A percentile compares a stretch with the other conserved stretches of the same genome.
phyloP scores from a whole-genome alignment of 2,888 invertebrate genomes.

The Strigamia crassipes region DNA sequence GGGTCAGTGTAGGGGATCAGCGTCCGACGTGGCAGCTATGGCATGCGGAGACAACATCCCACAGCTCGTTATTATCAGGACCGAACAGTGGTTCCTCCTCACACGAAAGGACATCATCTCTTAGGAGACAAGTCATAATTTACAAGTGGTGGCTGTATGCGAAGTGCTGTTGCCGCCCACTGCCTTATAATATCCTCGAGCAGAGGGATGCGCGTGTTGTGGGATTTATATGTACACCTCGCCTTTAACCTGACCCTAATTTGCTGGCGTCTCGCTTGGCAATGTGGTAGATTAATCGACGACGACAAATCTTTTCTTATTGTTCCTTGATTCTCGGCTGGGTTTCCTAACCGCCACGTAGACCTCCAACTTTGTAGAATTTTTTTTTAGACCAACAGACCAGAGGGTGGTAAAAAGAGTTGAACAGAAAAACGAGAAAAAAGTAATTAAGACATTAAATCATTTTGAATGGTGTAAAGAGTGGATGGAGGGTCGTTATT shows the following conservation, averaged over 20 bases:
- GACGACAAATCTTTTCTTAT: conserved; percentile 47
- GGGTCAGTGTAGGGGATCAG: conserved; percentile 23
- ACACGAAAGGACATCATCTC: conserved; percentile 35
- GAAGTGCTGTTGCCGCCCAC: conserved; percentile 33
- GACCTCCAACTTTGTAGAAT: not conserved
- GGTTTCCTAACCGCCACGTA: conserved; percentile 3
- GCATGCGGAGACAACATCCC: conserved; percentile 38
- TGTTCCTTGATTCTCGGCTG: conserved; percentile 33
- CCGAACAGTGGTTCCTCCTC: conserved; percentile 13
- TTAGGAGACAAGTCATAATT: conserved; percentile 25
- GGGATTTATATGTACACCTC: conserved; percentile 42
- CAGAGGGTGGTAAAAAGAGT: conserved; percentile 14
- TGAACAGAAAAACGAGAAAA: conserved; percentile 21
- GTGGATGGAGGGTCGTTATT: conserved; percentile 38
- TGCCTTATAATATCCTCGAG: conserved; percentile 17
- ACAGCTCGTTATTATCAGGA: conserved; percentile 38
- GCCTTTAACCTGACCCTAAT: conserved; percentile 47
- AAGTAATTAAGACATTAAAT: conserved; percentile 47
- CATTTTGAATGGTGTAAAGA: conserved; percentile 43
- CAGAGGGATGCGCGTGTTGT: conserved; percentile 13
- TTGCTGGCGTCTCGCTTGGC: conserved; percentile 42
- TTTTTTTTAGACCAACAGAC: not conserved
- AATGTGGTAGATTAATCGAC: conserved; percentile 44
- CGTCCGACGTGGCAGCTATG: conserved; percentile 23
- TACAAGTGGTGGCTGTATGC: not conserved